phyloP scores from a whole-genome alignment of 2,888 invertebrate genomes.

The Ennomos fuscantarius region DNA sequence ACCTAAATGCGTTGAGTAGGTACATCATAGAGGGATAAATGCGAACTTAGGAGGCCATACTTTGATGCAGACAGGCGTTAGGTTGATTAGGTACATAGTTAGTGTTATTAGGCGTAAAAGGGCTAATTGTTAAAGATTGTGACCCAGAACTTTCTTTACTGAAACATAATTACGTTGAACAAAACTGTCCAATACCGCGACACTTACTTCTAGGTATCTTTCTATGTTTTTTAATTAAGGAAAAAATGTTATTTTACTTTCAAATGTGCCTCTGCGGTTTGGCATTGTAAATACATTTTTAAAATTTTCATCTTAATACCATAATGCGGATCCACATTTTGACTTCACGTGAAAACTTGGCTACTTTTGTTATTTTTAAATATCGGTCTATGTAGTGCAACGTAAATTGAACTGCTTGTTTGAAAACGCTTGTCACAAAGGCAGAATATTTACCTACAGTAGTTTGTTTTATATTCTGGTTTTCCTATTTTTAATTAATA shows the following conservation, averaged over 20 bases:
- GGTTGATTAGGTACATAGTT: no score
- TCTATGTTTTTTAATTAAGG: no score
- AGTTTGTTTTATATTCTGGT: constrained; percentile 33
- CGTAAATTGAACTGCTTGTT: constrained; percentile 36
- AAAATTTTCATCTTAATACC: neutral
- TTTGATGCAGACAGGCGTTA: no score
- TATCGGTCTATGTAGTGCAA: constrained; percentile 25
- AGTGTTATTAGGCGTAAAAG: no score
- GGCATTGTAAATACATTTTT: constrained; percentile 11
- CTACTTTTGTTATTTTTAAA: constrained; percentile 1
- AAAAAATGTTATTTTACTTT: neutral
- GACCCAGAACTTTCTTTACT: no score
- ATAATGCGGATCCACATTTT: neutral
- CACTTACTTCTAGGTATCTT: no score
- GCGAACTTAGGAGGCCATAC: no score
- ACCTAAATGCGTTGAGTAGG: no score
- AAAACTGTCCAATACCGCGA: no score
- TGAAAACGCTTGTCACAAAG: constrained; percentile 40
- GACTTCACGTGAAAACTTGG: neutral
- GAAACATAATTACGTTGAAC: no score
- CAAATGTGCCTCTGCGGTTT: neutral
- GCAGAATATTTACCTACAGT: constrained; percentile 33
- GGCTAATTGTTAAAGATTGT: no score
- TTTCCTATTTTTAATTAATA: constrained; percentile 31
- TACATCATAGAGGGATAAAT: no score